A percentile compares a stretch with the other conserved stretches of the same genome.
Evolutionary conservation across 2,888 invertebrate genomes (phyloP).

Genomic region (Dioctria rufipes): DNA sequence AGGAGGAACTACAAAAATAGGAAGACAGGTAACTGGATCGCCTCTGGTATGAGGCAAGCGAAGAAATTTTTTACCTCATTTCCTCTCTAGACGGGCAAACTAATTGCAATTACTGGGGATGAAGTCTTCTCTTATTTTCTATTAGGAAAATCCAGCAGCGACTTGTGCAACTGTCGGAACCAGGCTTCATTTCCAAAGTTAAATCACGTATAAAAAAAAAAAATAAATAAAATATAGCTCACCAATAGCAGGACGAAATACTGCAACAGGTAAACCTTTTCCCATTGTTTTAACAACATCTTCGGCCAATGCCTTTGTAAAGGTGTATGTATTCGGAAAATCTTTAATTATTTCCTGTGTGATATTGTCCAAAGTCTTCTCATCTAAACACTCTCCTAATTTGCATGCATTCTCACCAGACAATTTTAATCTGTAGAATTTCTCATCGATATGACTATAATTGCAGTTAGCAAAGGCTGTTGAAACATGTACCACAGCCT

Average conservation of each 20-base stretch:
- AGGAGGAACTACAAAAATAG: no score
- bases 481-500: conserved; percentile 77
- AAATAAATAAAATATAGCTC: conserved; percentile 61
- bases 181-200: no score
- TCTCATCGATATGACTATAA: conserved; percentile 67
- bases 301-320: conserved; percentile 82
- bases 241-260: conserved; percentile 82
- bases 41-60: no score
- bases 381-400: conserved; percentile 66
- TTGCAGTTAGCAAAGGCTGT: conserved; percentile 80
- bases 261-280: conserved; percentile 75
- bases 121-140: neutral
- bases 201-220: neutral
- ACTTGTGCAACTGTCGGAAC: no score
- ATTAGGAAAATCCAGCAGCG: no score
- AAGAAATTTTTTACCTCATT: no score
- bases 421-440: conserved; percentile 69
- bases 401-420: conserved; percentile 67
- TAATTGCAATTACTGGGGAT: no score
- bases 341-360: conserved; percentile 63
- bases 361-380: conserved; percentile 67
- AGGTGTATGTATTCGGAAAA: conserved; percentile 81
- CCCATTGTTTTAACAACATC: conserved; percentile 74
- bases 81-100: no score
- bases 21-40: no score